Percentiles rank a stretch among this genome's conserved stretches.
phyloP scores from a whole-genome alignment of 1,140 invertebrate genomes.

The Cherax destructor region DNA sequence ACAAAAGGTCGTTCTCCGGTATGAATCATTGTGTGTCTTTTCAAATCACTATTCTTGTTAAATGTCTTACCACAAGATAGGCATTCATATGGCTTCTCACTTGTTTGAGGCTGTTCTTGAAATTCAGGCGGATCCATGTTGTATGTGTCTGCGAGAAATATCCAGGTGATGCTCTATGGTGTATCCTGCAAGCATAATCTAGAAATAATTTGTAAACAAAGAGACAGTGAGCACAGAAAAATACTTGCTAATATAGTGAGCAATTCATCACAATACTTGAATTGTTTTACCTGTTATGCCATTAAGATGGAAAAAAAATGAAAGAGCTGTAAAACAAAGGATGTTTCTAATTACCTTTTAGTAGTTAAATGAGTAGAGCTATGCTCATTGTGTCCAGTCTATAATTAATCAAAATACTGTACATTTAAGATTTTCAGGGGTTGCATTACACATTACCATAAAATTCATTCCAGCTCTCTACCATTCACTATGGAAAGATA shows the following conservation, averaged over 20 bases:
- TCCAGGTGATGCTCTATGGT: neutral
- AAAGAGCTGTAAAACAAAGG: no score
- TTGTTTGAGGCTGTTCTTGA: slow-evolving; percentile 10
- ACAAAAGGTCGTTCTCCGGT: slow-evolving; percentile 53
- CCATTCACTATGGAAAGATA: no score
- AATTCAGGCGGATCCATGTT: slow-evolving; percentile 11
- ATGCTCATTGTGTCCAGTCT: no score
- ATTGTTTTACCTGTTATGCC: no score
- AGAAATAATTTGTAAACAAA: slow-evolving; percentile 17
- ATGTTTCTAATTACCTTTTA: no score
- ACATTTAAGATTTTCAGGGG: no score
- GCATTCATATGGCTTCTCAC: slow-evolving; percentile 42
- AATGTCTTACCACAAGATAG: slow-evolving; percentile 43
- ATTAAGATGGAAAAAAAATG: no score
- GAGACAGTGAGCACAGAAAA: neutral
- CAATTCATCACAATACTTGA: no score
- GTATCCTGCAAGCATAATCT: slow-evolving; percentile 28
- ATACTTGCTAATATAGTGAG: neutral
- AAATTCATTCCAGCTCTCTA: no score
- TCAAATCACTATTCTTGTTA: slow-evolving; percentile 49
- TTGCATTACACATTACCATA: no score
- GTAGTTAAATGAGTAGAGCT: no score
- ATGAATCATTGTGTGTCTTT: slow-evolving; percentile 53
- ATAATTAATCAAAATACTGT: no score
- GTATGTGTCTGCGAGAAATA: slow-evolving; percentile 2